Percentiles rank a stretch among this genome's conserved stretches.
These are phyloP conservation scores for Hylaeus volcanicus DNA, from an alignment of 1,140 invertebrate species.

Conservation along the genomic window DNA sequence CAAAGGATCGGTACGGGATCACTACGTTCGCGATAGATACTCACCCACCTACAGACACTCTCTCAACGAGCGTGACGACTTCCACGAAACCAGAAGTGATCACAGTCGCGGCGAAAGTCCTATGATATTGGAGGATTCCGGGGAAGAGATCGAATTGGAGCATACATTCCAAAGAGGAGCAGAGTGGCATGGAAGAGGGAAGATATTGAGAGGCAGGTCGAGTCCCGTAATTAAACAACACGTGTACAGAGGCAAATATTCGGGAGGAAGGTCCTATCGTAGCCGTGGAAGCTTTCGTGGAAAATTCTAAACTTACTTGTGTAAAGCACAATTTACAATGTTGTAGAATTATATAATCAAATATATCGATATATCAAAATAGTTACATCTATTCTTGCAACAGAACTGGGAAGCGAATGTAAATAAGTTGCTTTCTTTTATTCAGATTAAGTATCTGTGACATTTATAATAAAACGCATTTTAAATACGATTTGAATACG, in stretches of 20 bases:
- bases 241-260: constrained; percentile 55
- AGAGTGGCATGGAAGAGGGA: constrained; percentile 61
- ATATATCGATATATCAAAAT: constrained; percentile 30
- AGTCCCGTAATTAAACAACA: constrained; percentile 55
- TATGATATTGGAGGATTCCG: constrained; percentile 66
- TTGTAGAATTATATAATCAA: constrained; percentile 44
- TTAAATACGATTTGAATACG: not conserved
- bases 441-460: not conserved
- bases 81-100: constrained; percentile 65
- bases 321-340: constrained; percentile 33
- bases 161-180: constrained; percentile 58
- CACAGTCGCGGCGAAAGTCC: constrained; percentile 70
- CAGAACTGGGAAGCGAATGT: not conserved
- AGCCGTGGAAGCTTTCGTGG: constrained; percentile 62
- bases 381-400: constrained; percentile 34
- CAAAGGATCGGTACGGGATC: constrained; percentile 48
- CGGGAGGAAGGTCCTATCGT: constrained; percentile 58
- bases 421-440: constrained; percentile 11
- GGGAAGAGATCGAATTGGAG: constrained; percentile 62
- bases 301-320: constrained; percentile 60
- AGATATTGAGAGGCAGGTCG: constrained; percentile 33
- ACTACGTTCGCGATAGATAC: constrained; percentile 56
- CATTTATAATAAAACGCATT: not conserved
- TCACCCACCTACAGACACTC: constrained; percentile 59
- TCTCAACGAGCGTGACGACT: constrained; percentile 60